Conservation (phyloP, 2,113 vertebrate species). For the Tautogolabrus adspersus region DNA sequence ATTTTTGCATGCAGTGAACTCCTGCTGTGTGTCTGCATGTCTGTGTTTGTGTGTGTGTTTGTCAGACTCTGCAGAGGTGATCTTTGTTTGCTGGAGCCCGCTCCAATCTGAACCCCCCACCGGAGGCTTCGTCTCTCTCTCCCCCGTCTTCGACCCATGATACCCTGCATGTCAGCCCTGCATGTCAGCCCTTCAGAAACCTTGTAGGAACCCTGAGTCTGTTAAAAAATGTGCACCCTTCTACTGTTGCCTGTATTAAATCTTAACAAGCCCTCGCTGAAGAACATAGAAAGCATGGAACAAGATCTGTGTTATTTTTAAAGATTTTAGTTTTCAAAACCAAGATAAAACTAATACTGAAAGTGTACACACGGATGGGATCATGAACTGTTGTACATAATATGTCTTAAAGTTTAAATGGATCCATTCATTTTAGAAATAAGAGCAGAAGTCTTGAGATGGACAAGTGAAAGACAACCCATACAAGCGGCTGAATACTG, state of each 20-base stretch:
- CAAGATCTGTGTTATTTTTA: constrained; percentile 1
- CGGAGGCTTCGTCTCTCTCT: constrained; percentile 67
- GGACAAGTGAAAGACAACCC: too few relatives aligned
- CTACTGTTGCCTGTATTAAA: background rate
- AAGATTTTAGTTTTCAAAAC: background rate
- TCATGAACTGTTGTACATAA: background rate
- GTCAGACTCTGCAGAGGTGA: constrained; percentile 73
- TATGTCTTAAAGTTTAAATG: too few relatives aligned
- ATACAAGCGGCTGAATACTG: too few relatives aligned
- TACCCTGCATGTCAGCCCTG: constrained; percentile 59
- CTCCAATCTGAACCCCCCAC: constrained; percentile 70
- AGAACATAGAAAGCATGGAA: background rate
- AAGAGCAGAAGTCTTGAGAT: too few relatives aligned
- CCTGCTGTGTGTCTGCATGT: constrained; percentile 33
- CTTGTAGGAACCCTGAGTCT: constrained; percentile 40
- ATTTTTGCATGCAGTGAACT: constrained; percentile 48
- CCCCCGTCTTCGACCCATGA: constrained; percentile 71
- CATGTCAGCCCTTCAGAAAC: constrained; percentile 55
- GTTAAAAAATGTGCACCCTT: background rate
- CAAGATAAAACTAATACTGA: background rate
- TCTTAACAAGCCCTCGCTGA: background rate
- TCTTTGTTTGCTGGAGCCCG: constrained; percentile 78
- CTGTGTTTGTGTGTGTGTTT: constrained; percentile 58
- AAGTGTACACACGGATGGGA: background rate
- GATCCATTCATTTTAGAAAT: too few relatives aligned